These are phyloP conservation scores for Azemiops feae DNA, from an alignment of 2,113 vertebrate species.

Conservation along the genomic window DNA sequence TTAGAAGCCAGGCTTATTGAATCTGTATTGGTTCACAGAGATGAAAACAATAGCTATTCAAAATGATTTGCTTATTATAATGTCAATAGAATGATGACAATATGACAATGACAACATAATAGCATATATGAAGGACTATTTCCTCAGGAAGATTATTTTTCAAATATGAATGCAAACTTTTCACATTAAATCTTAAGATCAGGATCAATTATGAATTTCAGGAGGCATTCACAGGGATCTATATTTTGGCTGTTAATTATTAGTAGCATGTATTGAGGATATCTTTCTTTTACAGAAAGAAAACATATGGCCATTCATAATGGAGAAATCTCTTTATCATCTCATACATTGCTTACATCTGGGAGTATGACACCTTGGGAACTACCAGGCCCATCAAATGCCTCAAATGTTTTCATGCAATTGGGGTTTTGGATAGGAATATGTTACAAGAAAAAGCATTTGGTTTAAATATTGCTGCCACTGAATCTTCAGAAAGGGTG, in stretches of 20 bases:
- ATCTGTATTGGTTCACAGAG: not conserved
- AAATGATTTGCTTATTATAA: not conserved
- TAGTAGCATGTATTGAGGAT: not conserved
- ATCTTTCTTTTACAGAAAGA: no score
- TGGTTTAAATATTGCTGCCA: not conserved
- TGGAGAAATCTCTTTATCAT: no score
- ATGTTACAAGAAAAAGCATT: not conserved
- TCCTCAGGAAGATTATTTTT: not conserved
- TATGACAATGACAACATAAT: not conserved
- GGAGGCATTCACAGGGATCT: not conserved
- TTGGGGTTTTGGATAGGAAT: not conserved
- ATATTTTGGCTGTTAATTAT: not conserved
- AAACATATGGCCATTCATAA: not conserved
- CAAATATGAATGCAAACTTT: not conserved
- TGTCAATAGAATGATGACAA: not conserved
- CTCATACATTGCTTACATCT: no score
- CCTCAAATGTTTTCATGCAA: not conserved
- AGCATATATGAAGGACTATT: not conserved
- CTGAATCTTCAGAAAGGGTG: not conserved
- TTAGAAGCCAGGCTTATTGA: not conserved
- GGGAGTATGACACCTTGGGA: not conserved
- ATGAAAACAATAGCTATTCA: not conserved
- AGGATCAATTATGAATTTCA: not conserved
- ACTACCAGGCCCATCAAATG: not conserved
- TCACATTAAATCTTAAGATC: not conserved